Evolutionary conservation across 2,113 vertebrate genomes (phyloP).

Genomic region (Aspiorhynchus laticeps): DNA sequence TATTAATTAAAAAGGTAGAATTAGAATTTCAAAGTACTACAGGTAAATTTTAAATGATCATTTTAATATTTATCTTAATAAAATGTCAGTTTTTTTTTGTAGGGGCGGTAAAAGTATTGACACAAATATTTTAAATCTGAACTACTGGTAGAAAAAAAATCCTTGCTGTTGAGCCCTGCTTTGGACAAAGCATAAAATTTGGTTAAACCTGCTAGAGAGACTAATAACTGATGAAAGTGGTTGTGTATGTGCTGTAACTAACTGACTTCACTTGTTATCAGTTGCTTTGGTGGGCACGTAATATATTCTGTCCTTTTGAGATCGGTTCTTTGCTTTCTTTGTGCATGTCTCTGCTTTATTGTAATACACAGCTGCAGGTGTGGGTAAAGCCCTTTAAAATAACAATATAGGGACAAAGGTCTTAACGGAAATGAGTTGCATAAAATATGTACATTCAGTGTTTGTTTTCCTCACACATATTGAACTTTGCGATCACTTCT

Average conservation of each 20-base stretch:
- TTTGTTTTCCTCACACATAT: neutral
- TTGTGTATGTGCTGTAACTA: slow-evolving; percentile 36
- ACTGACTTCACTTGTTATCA: slow-evolving; percentile 36
- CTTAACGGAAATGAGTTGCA: neutral
- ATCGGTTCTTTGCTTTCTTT: slow-evolving; percentile 56
- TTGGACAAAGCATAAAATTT: neutral
- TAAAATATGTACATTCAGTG: neutral
- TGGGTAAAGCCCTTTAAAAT: slow-evolving; percentile 21
- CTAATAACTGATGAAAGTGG: slow-evolving; percentile 12
- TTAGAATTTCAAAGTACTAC: no score
- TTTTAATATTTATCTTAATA: no score
- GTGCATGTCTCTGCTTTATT: slow-evolving; percentile 54
- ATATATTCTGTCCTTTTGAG: slow-evolving; percentile 43
- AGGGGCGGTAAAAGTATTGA: neutral
- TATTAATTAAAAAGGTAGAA: neutral
- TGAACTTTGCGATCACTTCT: slow-evolving; percentile 5
- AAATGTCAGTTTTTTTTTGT: neutral
- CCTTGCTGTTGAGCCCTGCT: slow-evolving; percentile 12
- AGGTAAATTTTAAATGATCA: no score
- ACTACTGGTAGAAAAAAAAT: neutral
- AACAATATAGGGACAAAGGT: neutral
- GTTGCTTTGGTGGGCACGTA: slow-evolving; percentile 42
- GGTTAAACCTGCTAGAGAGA: neutral
- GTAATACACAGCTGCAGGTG: slow-evolving; percentile 42
- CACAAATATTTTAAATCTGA: neutral